Evolutionary conservation across 2,888 invertebrate genomes (phyloP), one percentile per base, ranked within the genome.

Genomic region (Sclerodermus sp.): DNA sequence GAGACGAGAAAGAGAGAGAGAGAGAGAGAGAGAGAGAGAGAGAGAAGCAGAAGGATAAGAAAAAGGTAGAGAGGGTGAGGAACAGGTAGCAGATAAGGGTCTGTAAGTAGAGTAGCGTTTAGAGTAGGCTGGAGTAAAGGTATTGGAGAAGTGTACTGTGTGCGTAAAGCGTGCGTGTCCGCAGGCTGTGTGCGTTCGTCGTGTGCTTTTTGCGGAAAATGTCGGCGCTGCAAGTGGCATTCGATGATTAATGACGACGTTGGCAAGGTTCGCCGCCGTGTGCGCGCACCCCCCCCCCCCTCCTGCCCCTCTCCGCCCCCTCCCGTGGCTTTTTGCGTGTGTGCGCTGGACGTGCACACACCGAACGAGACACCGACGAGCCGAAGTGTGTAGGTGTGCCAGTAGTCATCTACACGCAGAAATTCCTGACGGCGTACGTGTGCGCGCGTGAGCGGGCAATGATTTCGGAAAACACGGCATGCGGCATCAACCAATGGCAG

Each of bases 201-300:
- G 64, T 65, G 71, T 70, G 68, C 64, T 70, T 73, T 70, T 70
- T 69, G 69, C 67, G 71, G 70, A 69, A 70, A 71, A 70, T 67
- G 68, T 70, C 68, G 66, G 66, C 65, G 59, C 73, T 74, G 75
- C 64, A 65, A 66, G 66, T 74, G 74, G 75, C 75, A 69, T 68
- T 74, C 68, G 71, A 75, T 75, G 75, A 75, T 75, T 75, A 75
- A 75, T 75, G 75, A 75, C 75, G 70, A 71, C 68, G 70, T 60
- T 64, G 60, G 30, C 30, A 54, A 32, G 30, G 30, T 10, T 10
- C 43, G 48, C 44, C 30, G 46, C 38, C 44, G 47, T 44, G 47
- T 44, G 41, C 14, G 41, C 30, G 34, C 34, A 4, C 3, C 34
- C 34, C 34, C 42, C 32, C 45, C 45, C 16, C 34, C 43, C 32